Evolutionary conservation across 1,140 invertebrate genomes (phyloP), one percentile per base, ranked within the genome.

Genomic region (Stegodyphus dumicola): DNA sequence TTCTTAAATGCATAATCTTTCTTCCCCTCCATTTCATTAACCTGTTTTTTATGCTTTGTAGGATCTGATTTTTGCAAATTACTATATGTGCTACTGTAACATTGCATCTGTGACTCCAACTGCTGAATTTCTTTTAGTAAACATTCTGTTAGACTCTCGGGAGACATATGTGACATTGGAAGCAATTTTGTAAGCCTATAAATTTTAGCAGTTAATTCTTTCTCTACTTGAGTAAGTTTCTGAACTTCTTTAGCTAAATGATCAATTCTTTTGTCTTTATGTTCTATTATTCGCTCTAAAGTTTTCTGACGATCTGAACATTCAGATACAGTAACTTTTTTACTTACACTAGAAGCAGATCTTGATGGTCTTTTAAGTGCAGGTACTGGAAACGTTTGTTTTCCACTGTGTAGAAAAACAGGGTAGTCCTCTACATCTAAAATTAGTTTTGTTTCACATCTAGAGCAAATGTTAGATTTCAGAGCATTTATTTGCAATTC

Each of bases 51-150:
- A 33, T 33, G 33, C 33, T 33, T 33, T 33, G 33, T 33, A 3
- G 3, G 33, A 33, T 33, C 33, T 33, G 33, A 3, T 33, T 1
- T 33, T 33, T 33, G 33, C 1, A 33, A 33, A 33, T 33, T 33
- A 33, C n/a, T n/a, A n/a, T n/a, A n/a, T n/a, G 13, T 60, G 13
- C 13, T n/a, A n/a, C 56, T 15, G 15, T 73, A 65, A 51, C 33
- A 13, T 66, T 75, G 73, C 17, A 76, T 66, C 33, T 85, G 81
- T 7, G 74, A 76, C 15, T 85, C 81, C 7, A 85, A 53, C 6
- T 18, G 56, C 18, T 85, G 73, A n/a, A 85, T 85, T 85, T 85
- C 81, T 69, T 77, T 85, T 17, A 85, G 33, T 69, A 85, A 70
- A 15, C 73, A 67, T 17, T 85, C 81, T 56, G 54, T 77, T 60